A percentile compares a stretch with the other conserved stretches of the same genome.
Evolutionary conservation across 2,113 vertebrate species (phyloP).

Genomic region (Hydrochoerus hydrochaeris): DNA sequence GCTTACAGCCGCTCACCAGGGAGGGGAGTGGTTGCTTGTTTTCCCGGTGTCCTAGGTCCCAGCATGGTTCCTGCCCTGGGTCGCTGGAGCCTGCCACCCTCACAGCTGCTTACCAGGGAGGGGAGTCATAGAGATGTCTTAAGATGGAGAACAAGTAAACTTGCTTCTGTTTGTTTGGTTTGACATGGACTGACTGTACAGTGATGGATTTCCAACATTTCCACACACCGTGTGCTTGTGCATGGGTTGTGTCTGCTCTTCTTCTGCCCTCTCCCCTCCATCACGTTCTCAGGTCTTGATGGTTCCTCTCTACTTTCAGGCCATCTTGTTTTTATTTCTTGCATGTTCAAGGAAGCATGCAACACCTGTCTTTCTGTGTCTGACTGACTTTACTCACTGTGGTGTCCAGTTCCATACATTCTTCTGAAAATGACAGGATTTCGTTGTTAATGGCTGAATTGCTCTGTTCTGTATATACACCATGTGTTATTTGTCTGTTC

Average conservation of each 20-base stretch:
- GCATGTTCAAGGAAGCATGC: background rate
- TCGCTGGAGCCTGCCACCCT: too few species aligned
- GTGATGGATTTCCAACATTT: background rate
- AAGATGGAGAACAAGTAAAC: conserved; percentile 14
- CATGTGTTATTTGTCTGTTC: background rate
- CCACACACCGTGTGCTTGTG: background rate
- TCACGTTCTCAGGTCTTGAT: background rate
- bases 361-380: background rate
- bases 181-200: background rate
- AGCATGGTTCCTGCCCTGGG: too few species aligned
- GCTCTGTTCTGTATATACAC: background rate
- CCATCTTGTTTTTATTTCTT: background rate
- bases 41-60: too few species aligned
- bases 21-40: too few species aligned
- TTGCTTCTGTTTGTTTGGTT: background rate
- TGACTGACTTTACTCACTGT: background rate
- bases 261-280: background rate
- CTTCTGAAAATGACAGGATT: background rate
- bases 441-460: background rate
- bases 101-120: too few species aligned
- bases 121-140: background rate
- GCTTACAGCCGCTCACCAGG: too few species aligned
- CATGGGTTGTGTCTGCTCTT: background rate
- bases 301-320: background rate
- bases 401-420: background rate